These are phyloP conservation scores for Cetoscarus ocellatus DNA, from an alignment of 2,797 vertebrate species.

Conservation along the genomic window DNA sequence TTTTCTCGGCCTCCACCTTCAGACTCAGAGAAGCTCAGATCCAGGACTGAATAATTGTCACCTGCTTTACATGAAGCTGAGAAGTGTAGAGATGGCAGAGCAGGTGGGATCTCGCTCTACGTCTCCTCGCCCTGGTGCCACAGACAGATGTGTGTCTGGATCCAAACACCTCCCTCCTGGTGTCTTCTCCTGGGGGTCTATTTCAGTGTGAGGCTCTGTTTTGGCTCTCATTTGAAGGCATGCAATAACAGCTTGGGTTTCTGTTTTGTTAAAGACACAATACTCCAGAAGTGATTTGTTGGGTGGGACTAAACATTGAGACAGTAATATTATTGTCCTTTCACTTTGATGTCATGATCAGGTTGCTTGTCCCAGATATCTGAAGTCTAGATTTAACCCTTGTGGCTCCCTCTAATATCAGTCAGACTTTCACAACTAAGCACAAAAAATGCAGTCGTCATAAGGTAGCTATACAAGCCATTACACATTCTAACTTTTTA, in stretches of 20 bases:
- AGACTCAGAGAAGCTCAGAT: conserved; percentile 53
- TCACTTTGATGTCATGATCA: too few relatives aligned
- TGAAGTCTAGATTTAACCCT: too few relatives aligned
- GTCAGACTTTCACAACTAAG: too few relatives aligned
- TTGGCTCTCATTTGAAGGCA: conserved; percentile 62
- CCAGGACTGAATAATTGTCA: conserved; percentile 82
- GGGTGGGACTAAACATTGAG: too few relatives aligned
- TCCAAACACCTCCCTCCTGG: conserved; percentile 53
- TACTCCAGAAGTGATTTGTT: background rate
- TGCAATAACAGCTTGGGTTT: conserved; percentile 58
- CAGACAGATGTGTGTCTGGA: conserved; percentile 78
- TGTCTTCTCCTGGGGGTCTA: conserved; percentile 47
- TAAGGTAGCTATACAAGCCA: too few relatives aligned
- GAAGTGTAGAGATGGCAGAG: conserved; percentile 71
- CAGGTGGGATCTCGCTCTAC: conserved; percentile 73
- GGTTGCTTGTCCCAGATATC: too few relatives aligned
- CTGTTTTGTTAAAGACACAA: too few relatives aligned
- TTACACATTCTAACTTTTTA: too few relatives aligned
- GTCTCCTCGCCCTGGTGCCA: conserved; percentile 46
- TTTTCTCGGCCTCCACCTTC: conserved; percentile 63
- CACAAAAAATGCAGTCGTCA: too few relatives aligned
- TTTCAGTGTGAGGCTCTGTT: conserved; percentile 51
- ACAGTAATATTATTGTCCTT: too few relatives aligned
- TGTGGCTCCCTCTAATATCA: too few relatives aligned
- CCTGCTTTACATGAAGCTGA: conserved; percentile 75